Evolutionary conservation across 2,113 vertebrate species (phyloP).

Genomic region (Corvus moneduloides): DNA sequence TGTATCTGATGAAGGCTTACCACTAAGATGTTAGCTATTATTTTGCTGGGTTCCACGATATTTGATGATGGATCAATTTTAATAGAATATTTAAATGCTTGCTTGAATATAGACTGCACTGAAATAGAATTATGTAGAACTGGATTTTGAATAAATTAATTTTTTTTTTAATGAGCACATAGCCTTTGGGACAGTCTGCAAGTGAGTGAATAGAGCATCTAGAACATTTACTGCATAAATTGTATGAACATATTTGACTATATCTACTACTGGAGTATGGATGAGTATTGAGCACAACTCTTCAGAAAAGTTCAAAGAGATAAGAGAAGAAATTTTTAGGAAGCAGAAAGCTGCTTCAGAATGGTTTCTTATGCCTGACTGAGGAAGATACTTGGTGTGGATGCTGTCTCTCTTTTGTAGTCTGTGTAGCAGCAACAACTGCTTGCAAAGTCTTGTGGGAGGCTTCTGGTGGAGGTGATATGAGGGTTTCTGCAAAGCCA

Average conservation of each 20-base stretch:
- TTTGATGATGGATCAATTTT: slow-evolving; percentile 68
- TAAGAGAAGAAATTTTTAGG: not conserved
- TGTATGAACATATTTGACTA: not conserved
- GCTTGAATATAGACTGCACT: slow-evolving; percentile 43
- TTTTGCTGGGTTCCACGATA: slow-evolving; percentile 62
- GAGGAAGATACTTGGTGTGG: not conserved
- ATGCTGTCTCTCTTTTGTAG: not conserved
- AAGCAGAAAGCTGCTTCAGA: not conserved
- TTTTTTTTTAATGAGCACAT: not conserved
- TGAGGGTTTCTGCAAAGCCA: not conserved
- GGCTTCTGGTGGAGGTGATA: not conserved
- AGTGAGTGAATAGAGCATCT: not conserved
- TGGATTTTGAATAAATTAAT: slow-evolving; percentile 59
- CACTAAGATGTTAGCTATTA: slow-evolving; percentile 69
- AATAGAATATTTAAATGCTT: slow-evolving; percentile 73
- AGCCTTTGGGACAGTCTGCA: slow-evolving; percentile 29
- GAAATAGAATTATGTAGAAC: slow-evolving; percentile 51
- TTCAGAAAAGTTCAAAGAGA: not conserved
- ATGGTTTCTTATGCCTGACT: not conserved
- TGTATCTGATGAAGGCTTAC: slow-evolving; percentile 71
- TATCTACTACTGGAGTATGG: not conserved
- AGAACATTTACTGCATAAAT: not conserved
- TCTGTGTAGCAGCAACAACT: not conserved
- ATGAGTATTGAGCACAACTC: not conserved
- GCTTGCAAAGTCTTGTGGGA: not conserved